Conservation (phyloP, 1,140 invertebrate species). For the Tigriopus japonicus region DNA sequence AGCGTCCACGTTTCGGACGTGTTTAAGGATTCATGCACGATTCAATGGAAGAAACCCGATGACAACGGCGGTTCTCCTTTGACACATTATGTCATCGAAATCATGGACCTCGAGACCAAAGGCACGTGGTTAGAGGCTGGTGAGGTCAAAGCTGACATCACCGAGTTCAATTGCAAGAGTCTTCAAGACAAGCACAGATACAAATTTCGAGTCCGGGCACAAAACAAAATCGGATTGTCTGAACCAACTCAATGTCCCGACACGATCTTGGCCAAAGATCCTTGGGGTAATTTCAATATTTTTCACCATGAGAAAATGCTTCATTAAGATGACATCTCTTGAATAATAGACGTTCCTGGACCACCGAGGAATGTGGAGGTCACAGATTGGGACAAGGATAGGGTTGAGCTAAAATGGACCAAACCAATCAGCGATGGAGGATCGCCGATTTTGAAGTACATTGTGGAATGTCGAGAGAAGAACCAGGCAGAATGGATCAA, state of each 20-base stretch:
- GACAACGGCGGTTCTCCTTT: constrained; percentile 80
- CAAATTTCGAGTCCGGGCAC: constrained; percentile 36
- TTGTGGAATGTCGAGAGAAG: constrained; percentile 52
- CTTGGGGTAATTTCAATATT: constrained; percentile 53
- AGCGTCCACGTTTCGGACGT: constrained; percentile 80
- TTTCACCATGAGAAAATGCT: too few species aligned
- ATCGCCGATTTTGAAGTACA: constrained; percentile 77
- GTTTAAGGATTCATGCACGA: constrained; percentile 71
- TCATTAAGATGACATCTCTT: too few species aligned
- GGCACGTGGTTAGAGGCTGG: constrained; percentile 19
- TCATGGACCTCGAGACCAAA: constrained; percentile 6
- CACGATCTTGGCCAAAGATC: constrained; percentile 83
- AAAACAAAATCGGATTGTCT: constrained; percentile 35
- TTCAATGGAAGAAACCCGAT: constrained; percentile 72
- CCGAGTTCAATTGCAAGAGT: constrained; percentile 30
- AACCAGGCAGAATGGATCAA: constrained; percentile 72
- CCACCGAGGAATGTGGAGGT: constrained; percentile 75
- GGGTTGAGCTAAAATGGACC: constrained; percentile 71
- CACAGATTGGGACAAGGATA: constrained; percentile 91
- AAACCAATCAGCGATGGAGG: constrained; percentile 77
- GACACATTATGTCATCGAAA: constrained; percentile 74
- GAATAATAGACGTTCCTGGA: constrained; percentile 57
- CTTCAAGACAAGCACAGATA: constrained; percentile 53
- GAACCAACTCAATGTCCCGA: constrained; percentile 70
- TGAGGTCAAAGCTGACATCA: constrained; percentile 18